Percentiles rank a stretch among this genome's conserved stretches.
Conservation (phyloP, 2,797 vertebrate species). For the Gymnodraco acuticeps region DNA sequence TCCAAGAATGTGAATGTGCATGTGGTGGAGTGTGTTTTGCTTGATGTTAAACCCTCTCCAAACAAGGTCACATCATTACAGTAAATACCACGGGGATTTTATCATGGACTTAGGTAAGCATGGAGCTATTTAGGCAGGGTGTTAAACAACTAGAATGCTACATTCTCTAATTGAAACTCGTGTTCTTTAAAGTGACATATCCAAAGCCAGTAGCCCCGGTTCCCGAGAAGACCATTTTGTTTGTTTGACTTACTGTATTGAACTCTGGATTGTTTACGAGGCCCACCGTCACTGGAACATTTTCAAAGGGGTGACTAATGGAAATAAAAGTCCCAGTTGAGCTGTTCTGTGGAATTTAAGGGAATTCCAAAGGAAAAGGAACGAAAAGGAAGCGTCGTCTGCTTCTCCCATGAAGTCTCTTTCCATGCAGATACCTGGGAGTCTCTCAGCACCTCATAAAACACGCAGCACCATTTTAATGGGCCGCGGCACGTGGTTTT, state of each 20-base stretch:
- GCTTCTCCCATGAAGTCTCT: constrained; percentile 15
- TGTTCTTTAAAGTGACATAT: constrained; percentile 21
- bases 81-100: constrained; percentile 75
- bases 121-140: constrained; percentile 47
- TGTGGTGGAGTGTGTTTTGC: constrained; percentile 43
- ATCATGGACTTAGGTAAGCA: constrained; percentile 73
- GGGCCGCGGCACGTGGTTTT: constrained; percentile 33
- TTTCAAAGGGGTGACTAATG: constrained; percentile 31
- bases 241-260: constrained; percentile 30
- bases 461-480: constrained; percentile 40
- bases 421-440: constrained; percentile 26
- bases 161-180: constrained; percentile 56
- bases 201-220: constrained; percentile 27
- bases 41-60: constrained; percentile 67
- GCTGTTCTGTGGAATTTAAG: constrained; percentile 30
- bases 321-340: constrained; percentile 35
- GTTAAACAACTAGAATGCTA: constrained; percentile 61
- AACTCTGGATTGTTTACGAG: constrained; percentile 49
- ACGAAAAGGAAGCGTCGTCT: constrained; percentile 36
- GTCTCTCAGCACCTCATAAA: constrained; percentile 68
- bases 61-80: constrained; percentile 79
- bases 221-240: constrained; percentile 39
- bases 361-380: constrained; percentile 23
- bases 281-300: constrained; percentile 28
- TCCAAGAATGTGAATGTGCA: constrained; percentile 53